Conservation (phyloP, 1,140 invertebrate species). For the Neodiprion lecontei region DNA sequence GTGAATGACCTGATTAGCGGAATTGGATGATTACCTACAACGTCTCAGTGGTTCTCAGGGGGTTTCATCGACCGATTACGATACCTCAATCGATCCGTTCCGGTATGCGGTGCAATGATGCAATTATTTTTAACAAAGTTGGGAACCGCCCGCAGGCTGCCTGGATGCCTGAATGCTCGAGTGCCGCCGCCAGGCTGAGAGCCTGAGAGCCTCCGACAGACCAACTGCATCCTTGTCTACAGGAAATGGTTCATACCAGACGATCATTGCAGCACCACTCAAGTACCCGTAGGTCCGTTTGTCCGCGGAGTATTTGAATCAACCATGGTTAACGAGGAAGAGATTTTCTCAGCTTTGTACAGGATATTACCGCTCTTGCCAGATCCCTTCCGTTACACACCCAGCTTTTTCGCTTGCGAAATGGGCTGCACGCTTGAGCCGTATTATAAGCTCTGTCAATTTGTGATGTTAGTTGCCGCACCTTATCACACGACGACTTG, state of each 20-base stretch:
- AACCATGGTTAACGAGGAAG: conserved; percentile 1
- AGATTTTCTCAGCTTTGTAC: neutral
- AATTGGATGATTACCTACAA: neutral
- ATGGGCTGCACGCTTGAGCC: too few relatives aligned
- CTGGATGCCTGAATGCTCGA: too few relatives aligned
- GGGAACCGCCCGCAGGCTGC: neutral
- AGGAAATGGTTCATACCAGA: conserved; percentile 1
- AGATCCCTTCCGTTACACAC: too few relatives aligned
- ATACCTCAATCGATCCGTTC: neutral
- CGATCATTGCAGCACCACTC: neutral
- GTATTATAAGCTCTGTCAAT: too few relatives aligned
- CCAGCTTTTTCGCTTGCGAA: too few relatives aligned
- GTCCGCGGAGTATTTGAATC: neutral
- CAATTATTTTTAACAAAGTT: conserved; percentile 6
- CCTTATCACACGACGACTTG: too few relatives aligned
- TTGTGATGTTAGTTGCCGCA: too few relatives aligned
- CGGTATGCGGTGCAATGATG: neutral
- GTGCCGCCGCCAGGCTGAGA: too few relatives aligned
- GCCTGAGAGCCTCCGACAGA: neutral
- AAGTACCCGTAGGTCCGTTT: neutral
- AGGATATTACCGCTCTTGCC: too few relatives aligned
- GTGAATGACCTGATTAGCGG: conserved; percentile 6
- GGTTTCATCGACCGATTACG: neutral
- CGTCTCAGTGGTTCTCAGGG: neutral
- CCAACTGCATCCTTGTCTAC: neutral